These are phyloP conservation scores for Huso huso DNA, from an alignment of 2,797 vertebrate species.

Conservation along the genomic window DNA sequence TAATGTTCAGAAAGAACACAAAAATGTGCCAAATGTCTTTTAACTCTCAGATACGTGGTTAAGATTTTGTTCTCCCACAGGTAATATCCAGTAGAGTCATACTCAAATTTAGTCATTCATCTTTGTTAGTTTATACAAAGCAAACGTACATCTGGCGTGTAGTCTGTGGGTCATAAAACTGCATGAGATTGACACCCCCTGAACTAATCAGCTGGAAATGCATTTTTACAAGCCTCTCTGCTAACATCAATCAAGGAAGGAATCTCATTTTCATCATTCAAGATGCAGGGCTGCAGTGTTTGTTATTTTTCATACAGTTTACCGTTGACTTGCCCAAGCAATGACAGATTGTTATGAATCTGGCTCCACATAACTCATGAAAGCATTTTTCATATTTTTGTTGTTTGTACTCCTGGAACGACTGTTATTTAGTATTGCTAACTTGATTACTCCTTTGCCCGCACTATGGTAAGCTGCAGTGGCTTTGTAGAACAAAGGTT, in stretches of 20 bases:
- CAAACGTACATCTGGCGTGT: constrained; percentile 60
- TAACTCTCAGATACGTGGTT: constrained; percentile 6
- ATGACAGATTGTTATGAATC: constrained; percentile 49
- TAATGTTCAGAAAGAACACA: too few species aligned
- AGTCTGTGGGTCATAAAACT: constrained; percentile 66
- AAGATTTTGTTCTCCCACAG: constrained; percentile 38
- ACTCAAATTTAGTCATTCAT: constrained; percentile 59
- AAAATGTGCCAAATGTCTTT: background rate
- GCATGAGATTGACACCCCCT: constrained; percentile 63
- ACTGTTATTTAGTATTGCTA: constrained; percentile 40
- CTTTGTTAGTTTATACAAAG: constrained; percentile 77
- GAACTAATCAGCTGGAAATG: constrained; percentile 74
- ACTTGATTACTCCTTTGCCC: constrained; percentile 36
- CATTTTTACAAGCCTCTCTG: constrained; percentile 66
- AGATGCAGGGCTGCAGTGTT: constrained; percentile 55
- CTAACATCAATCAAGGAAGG: constrained; percentile 66
- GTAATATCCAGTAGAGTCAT: constrained; percentile 39
- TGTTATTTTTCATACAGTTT: constrained; percentile 66
- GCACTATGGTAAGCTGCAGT: constrained; percentile 30
- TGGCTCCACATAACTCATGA: constrained; percentile 50
- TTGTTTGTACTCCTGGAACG: constrained; percentile 35
- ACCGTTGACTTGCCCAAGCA: constrained; percentile 60
- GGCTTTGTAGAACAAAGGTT: constrained; percentile 29
- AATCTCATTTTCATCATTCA: constrained; percentile 68
- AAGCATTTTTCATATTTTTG: constrained; percentile 55